Conservation (phyloP, 2,888 invertebrate species). For the Euplagia quadripunctaria region DNA sequence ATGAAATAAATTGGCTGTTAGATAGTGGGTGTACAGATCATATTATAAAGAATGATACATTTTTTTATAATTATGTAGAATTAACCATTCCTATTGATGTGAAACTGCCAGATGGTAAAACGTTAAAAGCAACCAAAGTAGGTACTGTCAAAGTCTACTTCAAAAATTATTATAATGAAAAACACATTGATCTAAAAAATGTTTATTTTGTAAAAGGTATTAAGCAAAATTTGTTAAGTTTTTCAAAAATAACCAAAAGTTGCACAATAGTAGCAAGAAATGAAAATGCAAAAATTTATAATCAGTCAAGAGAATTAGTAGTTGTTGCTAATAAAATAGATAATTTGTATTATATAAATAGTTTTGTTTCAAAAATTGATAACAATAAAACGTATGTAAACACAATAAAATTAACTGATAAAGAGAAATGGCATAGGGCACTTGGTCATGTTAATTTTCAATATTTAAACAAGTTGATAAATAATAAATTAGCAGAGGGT, state of each 20-base stretch:
- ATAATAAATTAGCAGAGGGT: constrained; percentile 42
- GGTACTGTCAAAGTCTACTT: constrained; percentile 3
- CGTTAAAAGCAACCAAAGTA: constrained; percentile 8
- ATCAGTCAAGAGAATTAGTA: not conserved
- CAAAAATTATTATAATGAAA: not conserved
- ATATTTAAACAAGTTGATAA: constrained; percentile 4
- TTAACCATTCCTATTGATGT: constrained; percentile 7
- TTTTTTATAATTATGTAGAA: not conserved
- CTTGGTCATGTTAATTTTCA: constrained; percentile 5
- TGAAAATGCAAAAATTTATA: not conserved
- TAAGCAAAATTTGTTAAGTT: not conserved
- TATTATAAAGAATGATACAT: constrained; percentile 6
- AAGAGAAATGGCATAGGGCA: not conserved
- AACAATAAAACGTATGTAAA: no score
- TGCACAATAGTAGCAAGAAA: not conserved
- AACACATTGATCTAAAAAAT: not conserved
- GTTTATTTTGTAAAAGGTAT: not conserved
- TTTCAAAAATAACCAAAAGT: not conserved
- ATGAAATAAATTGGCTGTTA: constrained; percentile 6
- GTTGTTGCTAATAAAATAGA: not conserved
- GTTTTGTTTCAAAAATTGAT: not conserved
- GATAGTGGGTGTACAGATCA: constrained; percentile 14
- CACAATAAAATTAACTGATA: not conserved
- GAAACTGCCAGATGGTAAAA: constrained; percentile 1
- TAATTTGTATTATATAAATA: constrained; percentile 12